Conservation (phyloP, 2,888 invertebrate species). For the Rhyacophila evoluta region DNA sequence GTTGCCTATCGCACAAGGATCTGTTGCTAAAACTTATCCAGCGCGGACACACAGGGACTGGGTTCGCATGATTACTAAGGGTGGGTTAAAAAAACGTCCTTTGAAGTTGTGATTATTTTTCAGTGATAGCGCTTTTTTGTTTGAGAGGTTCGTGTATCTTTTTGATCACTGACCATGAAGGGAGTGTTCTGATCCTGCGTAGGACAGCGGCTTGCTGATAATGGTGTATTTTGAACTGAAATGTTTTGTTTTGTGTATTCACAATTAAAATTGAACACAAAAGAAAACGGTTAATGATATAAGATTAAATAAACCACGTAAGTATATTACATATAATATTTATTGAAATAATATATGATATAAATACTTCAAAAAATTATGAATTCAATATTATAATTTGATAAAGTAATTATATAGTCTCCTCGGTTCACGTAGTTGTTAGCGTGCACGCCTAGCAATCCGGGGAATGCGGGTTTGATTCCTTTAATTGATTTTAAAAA, state of each 20-base stretch:
- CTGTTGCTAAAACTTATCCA: neutral
- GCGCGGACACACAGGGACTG: slow-evolving; percentile 19
- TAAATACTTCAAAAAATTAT: no score
- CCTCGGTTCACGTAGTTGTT: no score
- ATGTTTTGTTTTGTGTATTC: neutral
- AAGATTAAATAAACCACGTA: no score
- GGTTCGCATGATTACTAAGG: slow-evolving; percentile 45
- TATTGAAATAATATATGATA: no score
- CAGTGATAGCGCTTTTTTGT: slow-evolving; percentile 43
- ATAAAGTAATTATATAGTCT: no score
- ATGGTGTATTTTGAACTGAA: neutral
- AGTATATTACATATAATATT: no score
- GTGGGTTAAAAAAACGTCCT: slow-evolving; percentile 43
- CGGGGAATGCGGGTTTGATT: no score
- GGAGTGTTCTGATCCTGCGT: neutral
- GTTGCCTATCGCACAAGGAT: neutral
- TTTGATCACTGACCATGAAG: slow-evolving; percentile 42
- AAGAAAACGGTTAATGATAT: no score
- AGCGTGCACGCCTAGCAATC: no score
- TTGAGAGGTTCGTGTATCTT: slow-evolving; percentile 20
- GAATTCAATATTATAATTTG: no score
- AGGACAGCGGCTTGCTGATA: slow-evolving; percentile 15
- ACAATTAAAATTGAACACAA: neutral
- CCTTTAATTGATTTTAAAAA: no score
- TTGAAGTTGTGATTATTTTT: slow-evolving; percentile 54